Conservation (phyloP, 1,140 invertebrate genomes). For the Drosophila prosaltans region DNA sequence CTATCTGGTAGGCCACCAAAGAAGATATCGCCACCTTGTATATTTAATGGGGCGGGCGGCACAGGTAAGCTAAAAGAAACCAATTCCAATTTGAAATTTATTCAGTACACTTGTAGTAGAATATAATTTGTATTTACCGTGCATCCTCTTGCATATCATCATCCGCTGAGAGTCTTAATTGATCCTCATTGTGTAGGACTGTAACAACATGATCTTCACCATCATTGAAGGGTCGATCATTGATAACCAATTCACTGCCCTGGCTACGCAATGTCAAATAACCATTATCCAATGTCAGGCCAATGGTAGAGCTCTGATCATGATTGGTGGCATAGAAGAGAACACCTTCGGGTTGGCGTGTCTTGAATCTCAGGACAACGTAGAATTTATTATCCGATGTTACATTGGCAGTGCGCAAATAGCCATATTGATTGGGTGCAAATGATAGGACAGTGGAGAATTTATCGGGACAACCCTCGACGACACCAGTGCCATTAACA, state of each 20-base stretch:
- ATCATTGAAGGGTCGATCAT: conserved; percentile 90
- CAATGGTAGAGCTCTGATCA: conserved; percentile 87
- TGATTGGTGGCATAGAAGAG: conserved; percentile 89
- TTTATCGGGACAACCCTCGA: conserved; percentile 92
- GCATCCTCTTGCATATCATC: conserved; percentile 87
- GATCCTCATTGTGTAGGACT: conserved; percentile 87
- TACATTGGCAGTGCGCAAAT: conserved; percentile 86
- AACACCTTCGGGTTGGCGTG: conserved; percentile 89
- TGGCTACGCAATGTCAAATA: conserved; percentile 88
- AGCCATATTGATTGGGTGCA: conserved; percentile 86
- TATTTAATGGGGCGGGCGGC: conserved; percentile 85
- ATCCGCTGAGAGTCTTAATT: conserved; percentile 91
- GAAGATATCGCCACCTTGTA: conserved; percentile 88
- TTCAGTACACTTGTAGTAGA: neutral
- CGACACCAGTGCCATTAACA: conserved; percentile 90
- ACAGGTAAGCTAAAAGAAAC: conserved; percentile 38
- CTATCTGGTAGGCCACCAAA: conserved; percentile 91
- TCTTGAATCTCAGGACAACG: conserved; percentile 95
- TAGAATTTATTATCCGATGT: conserved; percentile 86
- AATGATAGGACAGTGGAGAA: conserved; percentile 76
- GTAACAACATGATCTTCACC: conserved; percentile 96
- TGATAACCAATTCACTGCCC: conserved; percentile 85
- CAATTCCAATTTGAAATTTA: neutral
- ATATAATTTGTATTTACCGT: conserved; percentile 83
- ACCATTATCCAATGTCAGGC: conserved; percentile 88